Conservation (phyloP, 2,797 vertebrate genomes). For the Coccyzus lansbergi region DNA sequence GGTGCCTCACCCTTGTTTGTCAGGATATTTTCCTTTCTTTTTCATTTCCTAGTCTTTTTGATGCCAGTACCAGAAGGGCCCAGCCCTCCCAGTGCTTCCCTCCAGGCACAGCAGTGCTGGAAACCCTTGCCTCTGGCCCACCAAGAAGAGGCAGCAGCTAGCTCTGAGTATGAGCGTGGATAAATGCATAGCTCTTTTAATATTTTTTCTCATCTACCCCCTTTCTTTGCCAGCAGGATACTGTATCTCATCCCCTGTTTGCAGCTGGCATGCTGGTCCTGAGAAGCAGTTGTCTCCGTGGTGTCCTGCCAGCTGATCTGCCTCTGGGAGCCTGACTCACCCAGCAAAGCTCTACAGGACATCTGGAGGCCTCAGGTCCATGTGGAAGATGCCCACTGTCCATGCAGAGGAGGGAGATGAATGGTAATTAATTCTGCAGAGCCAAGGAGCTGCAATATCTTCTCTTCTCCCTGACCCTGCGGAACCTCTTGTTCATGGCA, state of each 20-base stretch:
- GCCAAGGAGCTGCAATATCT: background rate
- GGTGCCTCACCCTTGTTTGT: background rate
- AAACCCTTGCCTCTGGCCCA: background rate
- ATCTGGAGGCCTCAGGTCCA: background rate
- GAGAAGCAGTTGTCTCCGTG: background rate
- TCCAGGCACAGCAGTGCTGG: background rate
- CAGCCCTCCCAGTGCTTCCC: rapidly evolving
- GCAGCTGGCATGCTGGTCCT: background rate
- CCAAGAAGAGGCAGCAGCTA: background rate
- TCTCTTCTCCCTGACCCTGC: background rate
- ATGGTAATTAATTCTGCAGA: background rate
- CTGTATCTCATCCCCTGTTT: background rate
- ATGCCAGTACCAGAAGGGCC: background rate
- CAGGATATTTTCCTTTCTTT: background rate
- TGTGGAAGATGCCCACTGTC: rapidly evolving
- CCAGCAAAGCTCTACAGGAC: background rate
- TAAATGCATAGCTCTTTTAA: background rate
- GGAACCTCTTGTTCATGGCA: rapidly evolving
- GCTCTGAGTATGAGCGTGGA: background rate
- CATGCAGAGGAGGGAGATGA: background rate
- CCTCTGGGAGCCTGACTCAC: background rate
- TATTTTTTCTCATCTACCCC: background rate
- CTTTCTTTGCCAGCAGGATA: background rate
- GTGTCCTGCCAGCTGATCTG: background rate
- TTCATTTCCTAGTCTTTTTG: background rate